These are phyloP conservation scores for Diceros bicornis DNA, from an alignment of 2,797 vertebrate genomes.

Conservation along the genomic window DNA sequence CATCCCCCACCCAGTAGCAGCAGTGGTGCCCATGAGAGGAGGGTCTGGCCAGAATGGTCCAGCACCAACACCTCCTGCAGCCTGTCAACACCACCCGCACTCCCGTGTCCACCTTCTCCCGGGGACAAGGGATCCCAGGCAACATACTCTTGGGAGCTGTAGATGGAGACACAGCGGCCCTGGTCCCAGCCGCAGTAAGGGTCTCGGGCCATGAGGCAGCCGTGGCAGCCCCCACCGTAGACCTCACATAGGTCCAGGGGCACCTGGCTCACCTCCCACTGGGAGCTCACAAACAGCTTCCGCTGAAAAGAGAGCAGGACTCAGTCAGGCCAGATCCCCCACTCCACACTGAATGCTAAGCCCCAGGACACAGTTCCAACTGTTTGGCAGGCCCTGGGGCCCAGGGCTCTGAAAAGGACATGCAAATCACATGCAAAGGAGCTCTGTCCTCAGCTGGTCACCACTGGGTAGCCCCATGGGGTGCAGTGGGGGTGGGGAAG, in stretches of 20 bases:
- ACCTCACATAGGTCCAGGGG: conserved; percentile 88
- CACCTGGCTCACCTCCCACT: conserved; percentile 85
- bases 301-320: conserved; percentile 81
- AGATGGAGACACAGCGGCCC: conserved; percentile 83
- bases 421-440: neutral
- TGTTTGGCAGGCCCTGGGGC: neutral
- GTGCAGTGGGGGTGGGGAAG: neutral
- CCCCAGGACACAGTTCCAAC: too few species aligned
- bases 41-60: neutral
- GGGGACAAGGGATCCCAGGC: accelerated
- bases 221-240: conserved; percentile 87
- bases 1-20: neutral
- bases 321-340: neutral
- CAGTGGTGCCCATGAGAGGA: neutral
- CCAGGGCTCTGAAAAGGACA: neutral
- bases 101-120: neutral
- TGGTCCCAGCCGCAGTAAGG: conserved; percentile 89
- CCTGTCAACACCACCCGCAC: neutral
- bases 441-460: neutral
- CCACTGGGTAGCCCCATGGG: neutral
- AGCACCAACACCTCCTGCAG: neutral
- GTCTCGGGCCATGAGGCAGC: conserved; percentile 89
- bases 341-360: neutral
- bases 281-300: conserved; percentile 87
- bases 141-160: conserved; percentile 71